Conservation (phyloP, 2,797 vertebrate species). For the Tauraco hartlaubi region DNA sequence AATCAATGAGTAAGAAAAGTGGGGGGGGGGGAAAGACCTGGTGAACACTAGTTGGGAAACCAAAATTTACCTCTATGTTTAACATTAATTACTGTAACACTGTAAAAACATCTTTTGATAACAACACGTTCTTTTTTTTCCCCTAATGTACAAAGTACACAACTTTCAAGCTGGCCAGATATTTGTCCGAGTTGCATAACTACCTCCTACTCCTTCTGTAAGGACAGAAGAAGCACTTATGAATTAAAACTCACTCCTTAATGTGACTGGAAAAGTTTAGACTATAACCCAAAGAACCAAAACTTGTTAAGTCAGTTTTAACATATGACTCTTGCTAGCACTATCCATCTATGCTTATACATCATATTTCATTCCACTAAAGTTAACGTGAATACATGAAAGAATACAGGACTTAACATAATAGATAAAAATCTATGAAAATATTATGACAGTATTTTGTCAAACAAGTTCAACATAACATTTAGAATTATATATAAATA, state of each 20-base stretch:
- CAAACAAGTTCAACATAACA: background rate
- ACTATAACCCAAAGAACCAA: background rate
- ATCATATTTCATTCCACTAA: background rate
- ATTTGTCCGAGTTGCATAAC: background rate
- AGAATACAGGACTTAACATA: background rate
- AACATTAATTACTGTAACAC: background rate
- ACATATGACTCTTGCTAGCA: background rate
- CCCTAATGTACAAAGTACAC: background rate
- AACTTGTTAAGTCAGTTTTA: background rate
- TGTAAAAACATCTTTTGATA: background rate
- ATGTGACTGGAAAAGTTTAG: background rate
- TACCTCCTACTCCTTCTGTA: background rate
- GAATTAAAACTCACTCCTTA: background rate
- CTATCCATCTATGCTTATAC: background rate
- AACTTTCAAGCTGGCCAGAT: background rate
- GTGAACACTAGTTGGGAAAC: slow-evolving; percentile 22
- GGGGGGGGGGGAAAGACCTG: background rate
- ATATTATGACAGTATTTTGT: background rate
- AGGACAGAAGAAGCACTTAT: background rate
- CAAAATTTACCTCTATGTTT: background rate
- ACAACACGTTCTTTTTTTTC: background rate
- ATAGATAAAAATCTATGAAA: background rate
- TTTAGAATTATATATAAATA: background rate
- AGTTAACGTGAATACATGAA: background rate
- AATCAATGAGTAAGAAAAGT: slow-evolving; percentile 31